phyloP scores from a whole-genome alignment of 2,888 invertebrate genomes.

The Pollenia griseotomentosa region DNA sequence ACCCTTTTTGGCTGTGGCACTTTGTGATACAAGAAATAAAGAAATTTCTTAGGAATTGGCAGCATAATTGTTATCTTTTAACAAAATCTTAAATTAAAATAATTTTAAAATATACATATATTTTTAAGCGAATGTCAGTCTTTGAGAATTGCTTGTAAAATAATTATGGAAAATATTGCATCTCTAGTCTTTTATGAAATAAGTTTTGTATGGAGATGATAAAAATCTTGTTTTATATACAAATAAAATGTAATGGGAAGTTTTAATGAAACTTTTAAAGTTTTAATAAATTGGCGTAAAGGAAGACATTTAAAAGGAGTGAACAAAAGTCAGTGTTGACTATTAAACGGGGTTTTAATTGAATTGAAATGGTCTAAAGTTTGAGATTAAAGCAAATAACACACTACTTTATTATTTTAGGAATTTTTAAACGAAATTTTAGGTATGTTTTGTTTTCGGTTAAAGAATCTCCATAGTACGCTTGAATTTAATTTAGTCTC shows the following conservation, averaged over 20 bases:
- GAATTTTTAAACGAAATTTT: too few species aligned
- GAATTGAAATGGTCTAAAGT: too few species aligned
- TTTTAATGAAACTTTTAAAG: conserved; percentile 30
- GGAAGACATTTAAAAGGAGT: background rate
- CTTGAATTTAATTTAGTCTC: too few species aligned
- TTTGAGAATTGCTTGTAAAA: too few species aligned
- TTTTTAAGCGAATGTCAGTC: conserved; percentile 12
- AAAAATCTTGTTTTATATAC: conserved; percentile 61
- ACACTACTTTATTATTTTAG: too few species aligned
- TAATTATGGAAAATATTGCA: background rate
- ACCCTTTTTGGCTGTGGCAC: conserved; percentile 11
- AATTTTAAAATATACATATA: conserved; percentile 47
- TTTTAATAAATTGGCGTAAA: background rate
- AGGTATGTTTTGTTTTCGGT: too few species aligned
- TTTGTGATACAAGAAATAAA: background rate
- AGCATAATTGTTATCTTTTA: conserved; percentile 51
- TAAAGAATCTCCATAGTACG: too few species aligned
- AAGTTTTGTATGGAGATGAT: conserved; percentile 33
- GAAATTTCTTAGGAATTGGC: background rate
- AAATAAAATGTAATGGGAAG: conserved; percentile 35
- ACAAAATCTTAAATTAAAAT: conserved; percentile 63
- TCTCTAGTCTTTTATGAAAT: background rate
- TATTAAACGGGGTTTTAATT: too few species aligned
- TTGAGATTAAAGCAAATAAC: too few species aligned
- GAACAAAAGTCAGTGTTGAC: background rate